A percentile compares a stretch with the other conserved stretches of the same genome.
These are phyloP conservation scores for Apostichopus leukothele DNA, from an alignment of 53 echinoderm and acorn worm genomes.

Conservation along the genomic window DNA sequence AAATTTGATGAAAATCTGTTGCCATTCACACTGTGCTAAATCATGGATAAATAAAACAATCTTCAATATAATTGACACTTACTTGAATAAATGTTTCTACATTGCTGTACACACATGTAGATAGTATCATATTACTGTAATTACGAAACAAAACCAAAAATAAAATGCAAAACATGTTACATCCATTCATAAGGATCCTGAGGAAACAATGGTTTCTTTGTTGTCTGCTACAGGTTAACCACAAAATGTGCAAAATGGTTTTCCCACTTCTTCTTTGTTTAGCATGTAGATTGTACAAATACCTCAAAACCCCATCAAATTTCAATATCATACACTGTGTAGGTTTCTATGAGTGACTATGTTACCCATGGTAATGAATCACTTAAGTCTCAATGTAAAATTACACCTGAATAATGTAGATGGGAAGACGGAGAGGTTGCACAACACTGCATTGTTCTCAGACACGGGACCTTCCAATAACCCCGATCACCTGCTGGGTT, in stretches of 20 bases:
- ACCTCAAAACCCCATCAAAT: not conserved
- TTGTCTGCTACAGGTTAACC: conserved; percentile 33
- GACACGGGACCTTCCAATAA: not conserved
- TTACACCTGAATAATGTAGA: conserved; percentile 31
- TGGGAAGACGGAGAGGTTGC: not conserved
- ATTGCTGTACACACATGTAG: not conserved
- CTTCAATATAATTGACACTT: no score
- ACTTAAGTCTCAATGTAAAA: conserved; percentile 16
- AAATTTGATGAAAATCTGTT: no score
- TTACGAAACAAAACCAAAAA: not conserved
- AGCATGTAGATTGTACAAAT: not conserved
- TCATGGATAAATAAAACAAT: no score
- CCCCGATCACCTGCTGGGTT: conserved; percentile 27
- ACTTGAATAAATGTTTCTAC: no score
- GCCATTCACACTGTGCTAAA: no score
- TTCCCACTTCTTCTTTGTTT: not conserved
- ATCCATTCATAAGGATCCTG: not conserved
- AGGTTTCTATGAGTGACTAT: conserved; percentile 1
- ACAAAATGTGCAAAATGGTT: conserved; percentile 3
- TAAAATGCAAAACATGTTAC: not conserved
- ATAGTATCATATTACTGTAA: not conserved
- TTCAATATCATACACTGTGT: not conserved
- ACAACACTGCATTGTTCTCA: conserved; percentile 33
- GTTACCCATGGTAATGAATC: conserved; percentile 18
- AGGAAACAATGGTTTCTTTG: conserved; percentile 41